Evolutionary conservation across 2,113 vertebrate species (phyloP).

Genomic region (Varanus salvator): DNA sequence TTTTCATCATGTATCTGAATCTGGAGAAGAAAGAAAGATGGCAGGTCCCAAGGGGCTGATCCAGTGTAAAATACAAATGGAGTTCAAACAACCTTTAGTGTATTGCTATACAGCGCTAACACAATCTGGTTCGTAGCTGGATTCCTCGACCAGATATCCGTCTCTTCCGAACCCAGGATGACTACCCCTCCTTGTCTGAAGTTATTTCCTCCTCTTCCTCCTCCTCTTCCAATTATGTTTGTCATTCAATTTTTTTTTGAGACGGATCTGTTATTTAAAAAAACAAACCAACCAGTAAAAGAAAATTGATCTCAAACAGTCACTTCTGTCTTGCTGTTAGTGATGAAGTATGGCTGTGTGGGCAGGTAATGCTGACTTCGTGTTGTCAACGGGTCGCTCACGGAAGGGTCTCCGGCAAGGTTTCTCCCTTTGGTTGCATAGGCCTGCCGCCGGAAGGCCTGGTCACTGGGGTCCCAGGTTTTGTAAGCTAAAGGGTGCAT

Average conservation of each 20-base stretch:
- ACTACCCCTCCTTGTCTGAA: slow-evolving; percentile 44
- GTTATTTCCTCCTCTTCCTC: background rate
- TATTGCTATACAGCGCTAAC: slow-evolving; percentile 76
- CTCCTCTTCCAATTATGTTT: slow-evolving; percentile 18
- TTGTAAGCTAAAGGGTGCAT: slow-evolving; percentile 91
- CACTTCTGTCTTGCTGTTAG: slow-evolving; percentile 99
- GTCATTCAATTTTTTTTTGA: slow-evolving; percentile 69
- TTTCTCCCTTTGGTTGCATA: slow-evolving; percentile 88
- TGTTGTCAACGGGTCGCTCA: slow-evolving; percentile 87
- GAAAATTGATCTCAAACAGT: slow-evolving; percentile 86
- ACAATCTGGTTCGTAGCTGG: slow-evolving; percentile 51
- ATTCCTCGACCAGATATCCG: slow-evolving; percentile 49
- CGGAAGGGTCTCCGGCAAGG: slow-evolving; percentile 82
- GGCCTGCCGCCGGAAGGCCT: slow-evolving; percentile 87
- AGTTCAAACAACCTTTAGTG: slow-evolving; percentile 70
- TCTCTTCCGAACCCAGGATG: slow-evolving; percentile 33
- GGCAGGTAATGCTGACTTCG: slow-evolving; percentile 92
- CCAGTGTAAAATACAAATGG: slow-evolving; percentile 70
- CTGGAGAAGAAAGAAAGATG: slow-evolving; percentile 72
- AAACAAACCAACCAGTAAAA: slow-evolving; percentile 12
- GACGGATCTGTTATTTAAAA: slow-evolving; percentile 49
- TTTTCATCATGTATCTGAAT: slow-evolving; percentile 77
- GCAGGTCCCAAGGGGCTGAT: slow-evolving; percentile 62
- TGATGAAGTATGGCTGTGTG: slow-evolving; percentile 97
- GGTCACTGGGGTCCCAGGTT: slow-evolving; percentile 93